Base-by-base conservation (phyloP, 2,888 invertebrate genomes). In the Drosophila meridionalis region DNA sequence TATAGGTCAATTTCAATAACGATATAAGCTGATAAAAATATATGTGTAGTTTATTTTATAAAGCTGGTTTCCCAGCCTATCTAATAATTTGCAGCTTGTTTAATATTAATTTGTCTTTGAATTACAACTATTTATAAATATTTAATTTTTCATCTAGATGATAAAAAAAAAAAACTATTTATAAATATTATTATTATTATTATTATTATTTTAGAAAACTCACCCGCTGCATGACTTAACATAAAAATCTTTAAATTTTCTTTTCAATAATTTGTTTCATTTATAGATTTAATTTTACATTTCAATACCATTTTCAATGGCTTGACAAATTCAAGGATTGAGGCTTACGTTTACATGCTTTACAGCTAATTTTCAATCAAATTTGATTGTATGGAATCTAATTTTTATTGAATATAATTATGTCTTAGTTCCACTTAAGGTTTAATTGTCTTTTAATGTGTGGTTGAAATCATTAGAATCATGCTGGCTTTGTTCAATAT, bases 241-340 rank as follows among this genome's bases (percentile, higher is more conserved):
- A 52, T 6, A 11, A 34, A 52, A 52, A 34, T 52, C 20, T 20
- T 30, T 34, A 4, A 11, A n/a, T 20, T 50, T 9, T n/a, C 6
- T 30, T 30, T 48, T 28, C 1, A 0, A 12, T 30, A 30, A 48
- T 48, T 48, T 0, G 30, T 48, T 48, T 8, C 47, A 47, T 45
- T 45, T 26, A 12, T 26, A 1, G 5, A n/a, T 7, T 50, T 30
- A 14, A 30, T 2, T 48, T 30, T 30, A 14, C 3, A 14, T 48
- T 48, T 2, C 28, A 48, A 14, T 8, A 8, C 2, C 6, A n/a
- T n/a, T 32, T 32, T 48, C 48, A 48, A 48, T n/a, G 48, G 30
- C 48, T 32, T 48, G 30, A 48, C 48, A 32, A 48, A 48, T 48
- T 48, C 48, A 48, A 48, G 48, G 48, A 3, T 4, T 48, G 14